Percentiles rank a stretch among this genome's conserved stretches.
These are phyloP conservation scores for Leguminivora glycinivorella DNA, from an alignment of 1,140 invertebrate species.

Conservation along the genomic window DNA sequence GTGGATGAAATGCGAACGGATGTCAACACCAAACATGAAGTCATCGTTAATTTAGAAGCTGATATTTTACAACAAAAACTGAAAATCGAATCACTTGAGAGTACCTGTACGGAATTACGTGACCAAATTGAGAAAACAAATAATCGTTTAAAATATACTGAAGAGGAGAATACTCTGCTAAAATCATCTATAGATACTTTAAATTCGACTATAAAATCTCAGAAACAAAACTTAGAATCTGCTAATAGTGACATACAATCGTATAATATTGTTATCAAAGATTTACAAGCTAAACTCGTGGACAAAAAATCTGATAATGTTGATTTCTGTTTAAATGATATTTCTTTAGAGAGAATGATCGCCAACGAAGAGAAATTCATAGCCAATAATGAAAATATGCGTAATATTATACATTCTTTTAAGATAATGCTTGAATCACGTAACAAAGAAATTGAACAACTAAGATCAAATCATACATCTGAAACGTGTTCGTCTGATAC, in stretches of 20 bases:
- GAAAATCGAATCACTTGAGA: conserved; percentile 54
- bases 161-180: conserved; percentile 53
- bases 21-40: conserved; percentile 45
- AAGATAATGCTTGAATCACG: conserved; percentile 49
- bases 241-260: conserved; percentile 55
- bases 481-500: conserved; percentile 32
- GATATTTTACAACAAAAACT: conserved; percentile 46
- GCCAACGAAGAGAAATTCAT: conserved; percentile 59
- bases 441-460: conserved; percentile 51
- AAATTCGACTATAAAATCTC: conserved; percentile 54
- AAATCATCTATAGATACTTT: conserved; percentile 54
- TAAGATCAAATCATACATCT: conserved; percentile 42
- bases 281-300: conserved; percentile 54
- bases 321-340: conserved; percentile 42
- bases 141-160: conserved; percentile 39
- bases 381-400: conserved; percentile 69
- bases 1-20: conserved; percentile 46
- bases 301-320: conserved; percentile 40
- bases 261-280: conserved; percentile 54
- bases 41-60: conserved; percentile 52
- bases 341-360: conserved; percentile 52
- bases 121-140: conserved; percentile 43
- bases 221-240: conserved; percentile 50
- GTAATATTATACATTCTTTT: conserved; percentile 57
- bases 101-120: conserved; percentile 46